Evolutionary conservation across 2,888 invertebrate genomes (phyloP).

Genomic region (Cerastis rubricosa): DNA sequence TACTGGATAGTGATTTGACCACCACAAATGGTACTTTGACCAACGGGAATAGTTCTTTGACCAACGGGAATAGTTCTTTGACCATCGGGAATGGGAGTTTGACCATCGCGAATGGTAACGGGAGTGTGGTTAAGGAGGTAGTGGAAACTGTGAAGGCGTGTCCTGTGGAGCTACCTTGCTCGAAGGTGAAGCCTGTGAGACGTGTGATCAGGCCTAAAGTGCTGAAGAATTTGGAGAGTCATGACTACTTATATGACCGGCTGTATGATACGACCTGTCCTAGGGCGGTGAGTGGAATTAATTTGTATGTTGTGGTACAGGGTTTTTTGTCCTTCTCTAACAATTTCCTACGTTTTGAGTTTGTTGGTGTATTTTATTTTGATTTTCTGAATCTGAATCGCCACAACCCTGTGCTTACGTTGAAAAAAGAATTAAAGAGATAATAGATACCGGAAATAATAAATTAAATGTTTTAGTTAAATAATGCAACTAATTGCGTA

Average conservation of each 20-base stretch:
- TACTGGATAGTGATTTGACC: constrained; percentile 63
- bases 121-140: constrained; percentile 72
- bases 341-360: not conserved
- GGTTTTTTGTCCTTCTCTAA: not conserved
- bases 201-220: constrained; percentile 83
- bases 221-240: constrained; percentile 83
- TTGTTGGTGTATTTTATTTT: not conserved
- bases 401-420: not conserved
- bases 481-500: not conserved
- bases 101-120: constrained; percentile 65
- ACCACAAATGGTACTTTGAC: constrained; percentile 61
- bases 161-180: constrained; percentile 72
- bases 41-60: not conserved
- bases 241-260: constrained; percentile 84
- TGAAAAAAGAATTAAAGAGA: not conserved
- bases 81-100: constrained; percentile 65
- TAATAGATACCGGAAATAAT: not conserved
- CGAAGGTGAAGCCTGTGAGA: constrained; percentile 69
- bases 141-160: constrained; percentile 72
- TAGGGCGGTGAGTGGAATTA: constrained; percentile 79
- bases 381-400: not conserved
- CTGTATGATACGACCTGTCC: constrained; percentile 83
- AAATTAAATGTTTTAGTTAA: not conserved
- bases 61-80: constrained; percentile 26
- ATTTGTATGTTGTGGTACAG: not conserved